Percentiles rank a stretch among this genome's conserved stretches.
These are phyloP conservation scores for Ormyrus thymus DNA, from an alignment of 2,888 invertebrate species.

Conservation along the genomic window DNA sequence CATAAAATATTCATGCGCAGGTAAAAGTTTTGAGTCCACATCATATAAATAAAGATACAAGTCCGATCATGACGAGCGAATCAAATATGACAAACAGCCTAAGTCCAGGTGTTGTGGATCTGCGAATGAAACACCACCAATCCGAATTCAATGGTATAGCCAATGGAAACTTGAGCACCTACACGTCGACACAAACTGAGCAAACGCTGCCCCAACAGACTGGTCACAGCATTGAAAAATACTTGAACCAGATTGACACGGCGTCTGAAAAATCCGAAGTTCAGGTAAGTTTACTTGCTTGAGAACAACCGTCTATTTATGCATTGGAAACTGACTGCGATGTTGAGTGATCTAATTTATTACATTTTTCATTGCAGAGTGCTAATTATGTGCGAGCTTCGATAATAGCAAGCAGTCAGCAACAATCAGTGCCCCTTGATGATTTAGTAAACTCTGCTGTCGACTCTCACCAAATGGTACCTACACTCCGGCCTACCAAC, in stretches of 20 bases:
- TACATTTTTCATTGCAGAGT: constrained; percentile 21
- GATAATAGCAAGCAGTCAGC: constrained; percentile 66
- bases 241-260: constrained; percentile 77
- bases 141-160: constrained; percentile 78
- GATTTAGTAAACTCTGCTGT: constrained; percentile 77
- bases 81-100: constrained; percentile 60
- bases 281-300: constrained; percentile 29
- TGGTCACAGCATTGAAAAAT: constrained; percentile 79
- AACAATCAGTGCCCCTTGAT: constrained; percentile 60
- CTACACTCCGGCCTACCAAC: constrained; percentile 69
- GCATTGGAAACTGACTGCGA: no score
- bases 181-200: constrained; percentile 70
- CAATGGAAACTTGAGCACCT: constrained; percentile 69
- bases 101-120: constrained; percentile 79
- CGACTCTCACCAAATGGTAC: constrained; percentile 76
- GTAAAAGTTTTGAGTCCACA: constrained; percentile 71
- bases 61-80: constrained; percentile 64
- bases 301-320: no score
- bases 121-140: constrained; percentile 80
- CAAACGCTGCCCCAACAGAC: constrained; percentile 62
- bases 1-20: constrained; percentile 42
- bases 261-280: constrained; percentile 60
- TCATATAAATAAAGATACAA: constrained; percentile 69
- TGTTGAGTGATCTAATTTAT: no score
- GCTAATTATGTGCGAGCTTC: constrained; percentile 63